These are phyloP conservation scores for Calliopsis andreniformis DNA, from an alignment of 1,140 invertebrate genomes.

Conservation along the genomic window DNA sequence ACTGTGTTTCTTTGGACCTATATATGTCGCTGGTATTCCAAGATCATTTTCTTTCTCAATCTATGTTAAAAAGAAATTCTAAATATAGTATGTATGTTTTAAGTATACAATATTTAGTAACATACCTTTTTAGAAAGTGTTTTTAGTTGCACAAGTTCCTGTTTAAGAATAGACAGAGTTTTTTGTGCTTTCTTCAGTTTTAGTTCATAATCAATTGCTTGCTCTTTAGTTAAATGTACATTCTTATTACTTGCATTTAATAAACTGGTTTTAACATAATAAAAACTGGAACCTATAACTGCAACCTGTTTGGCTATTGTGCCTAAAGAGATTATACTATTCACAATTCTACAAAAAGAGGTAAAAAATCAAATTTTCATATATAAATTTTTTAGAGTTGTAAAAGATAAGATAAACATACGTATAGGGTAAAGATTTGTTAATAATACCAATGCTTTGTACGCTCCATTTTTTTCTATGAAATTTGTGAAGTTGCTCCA, in stretches of 20 bases:
- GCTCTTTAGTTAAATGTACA: slow-evolving; percentile 36
- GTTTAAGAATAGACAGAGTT: slow-evolving; percentile 61
- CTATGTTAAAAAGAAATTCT: slow-evolving; percentile 56
- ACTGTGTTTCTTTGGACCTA: slow-evolving; percentile 62
- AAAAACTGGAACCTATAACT: slow-evolving; percentile 73
- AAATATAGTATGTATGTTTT: slow-evolving; percentile 8
- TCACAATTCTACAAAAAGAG: slow-evolving; percentile 68
- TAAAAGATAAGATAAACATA: slow-evolving; percentile 46
- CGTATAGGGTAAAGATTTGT: slow-evolving; percentile 59
- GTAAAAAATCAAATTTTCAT: slow-evolving; percentile 1
- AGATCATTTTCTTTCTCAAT: slow-evolving; percentile 64
- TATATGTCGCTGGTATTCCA: slow-evolving; percentile 67
- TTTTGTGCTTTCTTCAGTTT: slow-evolving; percentile 63
- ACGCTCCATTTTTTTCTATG: slow-evolving; percentile 82
- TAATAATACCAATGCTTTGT: slow-evolving; percentile 61
- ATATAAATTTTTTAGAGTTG: slow-evolving; percentile 3
- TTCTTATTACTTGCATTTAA: slow-evolving; percentile 44
- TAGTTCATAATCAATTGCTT: slow-evolving; percentile 59
- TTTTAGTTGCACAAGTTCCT: slow-evolving; percentile 64
- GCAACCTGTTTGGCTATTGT: slow-evolving; percentile 68
- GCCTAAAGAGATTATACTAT: slow-evolving; percentile 66
- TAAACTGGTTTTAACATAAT: slow-evolving; percentile 68
- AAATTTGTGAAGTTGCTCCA: slow-evolving; percentile 79
- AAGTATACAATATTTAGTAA: slow-evolving; percentile 20
- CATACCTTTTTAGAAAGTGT: slow-evolving; percentile 66